phyloP scores from a whole-genome alignment of 2,113 vertebrate species.

The Physeter macrocephalus region DNA sequence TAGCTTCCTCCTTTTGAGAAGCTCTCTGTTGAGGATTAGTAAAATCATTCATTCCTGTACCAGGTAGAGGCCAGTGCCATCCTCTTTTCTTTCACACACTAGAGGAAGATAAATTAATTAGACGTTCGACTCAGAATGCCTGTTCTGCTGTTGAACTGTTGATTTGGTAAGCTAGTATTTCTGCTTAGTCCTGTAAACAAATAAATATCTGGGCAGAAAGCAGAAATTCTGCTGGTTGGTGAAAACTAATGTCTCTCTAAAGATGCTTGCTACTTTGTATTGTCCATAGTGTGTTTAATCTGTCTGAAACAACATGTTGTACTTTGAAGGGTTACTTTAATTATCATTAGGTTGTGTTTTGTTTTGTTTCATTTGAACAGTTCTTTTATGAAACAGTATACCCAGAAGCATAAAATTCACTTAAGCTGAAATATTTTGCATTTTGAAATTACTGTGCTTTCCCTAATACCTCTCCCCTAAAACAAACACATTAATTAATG shows the following conservation, averaged over 20 bases:
- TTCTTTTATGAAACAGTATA: neutral
- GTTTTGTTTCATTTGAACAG: neutral
- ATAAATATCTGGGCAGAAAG: neutral
- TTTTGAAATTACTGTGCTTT: neutral
- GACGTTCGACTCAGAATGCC: neutral
- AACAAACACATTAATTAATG: slow-evolving; percentile 33
- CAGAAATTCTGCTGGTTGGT: neutral
- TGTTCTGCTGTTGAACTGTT: neutral
- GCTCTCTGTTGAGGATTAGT: neutral
- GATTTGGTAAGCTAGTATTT: neutral
- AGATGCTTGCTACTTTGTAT: neutral
- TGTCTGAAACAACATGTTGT: neutral
- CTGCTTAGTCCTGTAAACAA: neutral
- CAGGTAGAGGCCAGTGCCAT: neutral
- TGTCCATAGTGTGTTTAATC: neutral
- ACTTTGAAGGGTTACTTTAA: neutral
- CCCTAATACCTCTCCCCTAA: neutral
- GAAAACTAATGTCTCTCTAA: neutral
- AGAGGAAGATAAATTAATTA: neutral
- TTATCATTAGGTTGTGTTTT: neutral
- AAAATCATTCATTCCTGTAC: neutral
- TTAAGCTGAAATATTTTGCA: slow-evolving; percentile 12
- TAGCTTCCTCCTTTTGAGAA: neutral
- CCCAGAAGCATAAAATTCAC: neutral
- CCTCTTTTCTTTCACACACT: neutral